phyloP scores from a whole-genome alignment of 2,797 vertebrate species.

The Acomys russatus region DNA sequence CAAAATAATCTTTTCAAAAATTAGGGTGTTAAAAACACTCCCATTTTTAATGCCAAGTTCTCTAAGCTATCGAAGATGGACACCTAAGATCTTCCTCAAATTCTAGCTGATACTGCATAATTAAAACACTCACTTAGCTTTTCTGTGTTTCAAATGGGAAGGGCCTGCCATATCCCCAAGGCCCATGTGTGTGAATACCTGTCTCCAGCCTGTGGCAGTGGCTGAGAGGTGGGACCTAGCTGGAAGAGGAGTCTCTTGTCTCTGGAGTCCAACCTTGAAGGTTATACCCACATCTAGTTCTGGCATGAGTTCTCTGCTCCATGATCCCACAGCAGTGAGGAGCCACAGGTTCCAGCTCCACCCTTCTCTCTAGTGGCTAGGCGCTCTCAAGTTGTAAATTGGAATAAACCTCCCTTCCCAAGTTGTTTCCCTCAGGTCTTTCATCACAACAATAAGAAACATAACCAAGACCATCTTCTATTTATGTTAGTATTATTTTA shows the following conservation, averaged over 20 bases:
- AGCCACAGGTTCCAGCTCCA: background rate
- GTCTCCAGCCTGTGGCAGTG: background rate
- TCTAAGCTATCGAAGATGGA: constrained; percentile 16
- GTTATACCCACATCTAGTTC: background rate
- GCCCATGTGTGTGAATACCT: background rate
- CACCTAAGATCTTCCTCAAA: background rate
- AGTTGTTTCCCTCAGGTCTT: background rate
- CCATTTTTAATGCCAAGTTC: constrained; percentile 77
- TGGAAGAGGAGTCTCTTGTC: background rate
- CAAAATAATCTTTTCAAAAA: constrained; percentile 85
- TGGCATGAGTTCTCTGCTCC: background rate
- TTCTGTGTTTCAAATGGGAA: background rate
- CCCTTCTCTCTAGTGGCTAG: background rate
- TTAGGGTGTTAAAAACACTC: constrained; percentile 86
- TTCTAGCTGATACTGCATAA: background rate
- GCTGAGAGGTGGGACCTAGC: background rate
- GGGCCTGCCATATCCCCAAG: background rate
- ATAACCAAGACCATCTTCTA: background rate
- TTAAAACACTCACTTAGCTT: background rate
- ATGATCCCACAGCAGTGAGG: background rate
- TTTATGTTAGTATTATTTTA: background rate
- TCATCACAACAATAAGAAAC: background rate
- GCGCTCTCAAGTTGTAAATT: background rate
- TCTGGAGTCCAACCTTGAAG: background rate
- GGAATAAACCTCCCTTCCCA: background rate